Evolutionary conservation across 2,113 vertebrate species (phyloP).

Genomic region (Pseudopipra pipra): DNA sequence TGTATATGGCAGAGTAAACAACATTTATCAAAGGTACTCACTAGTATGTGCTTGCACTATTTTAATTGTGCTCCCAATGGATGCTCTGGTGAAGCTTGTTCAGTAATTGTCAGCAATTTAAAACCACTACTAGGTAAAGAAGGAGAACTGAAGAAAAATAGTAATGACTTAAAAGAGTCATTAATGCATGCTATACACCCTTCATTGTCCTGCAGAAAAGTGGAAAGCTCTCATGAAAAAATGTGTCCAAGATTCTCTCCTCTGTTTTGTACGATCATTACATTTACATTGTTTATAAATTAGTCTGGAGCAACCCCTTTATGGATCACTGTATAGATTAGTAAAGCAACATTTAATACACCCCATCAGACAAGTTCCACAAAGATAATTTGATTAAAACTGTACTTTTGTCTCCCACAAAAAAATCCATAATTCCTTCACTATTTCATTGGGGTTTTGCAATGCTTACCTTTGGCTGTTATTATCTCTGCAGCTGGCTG

Average conservation of each 20-base stretch:
- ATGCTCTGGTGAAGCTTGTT: background rate
- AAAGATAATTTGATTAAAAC: background rate
- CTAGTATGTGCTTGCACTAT: background rate
- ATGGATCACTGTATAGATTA: conserved; percentile 16
- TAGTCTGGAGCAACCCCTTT: background rate
- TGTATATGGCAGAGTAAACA: background rate
- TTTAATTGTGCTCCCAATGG: background rate
- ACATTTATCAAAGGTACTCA: background rate
- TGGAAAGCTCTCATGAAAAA: background rate
- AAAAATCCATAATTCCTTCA: background rate
- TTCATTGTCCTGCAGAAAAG: background rate
- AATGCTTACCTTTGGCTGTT: background rate
- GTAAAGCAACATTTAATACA: conserved; percentile 28
- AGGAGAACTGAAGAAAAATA: background rate
- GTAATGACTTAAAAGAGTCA: background rate
- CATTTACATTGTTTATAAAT: background rate
- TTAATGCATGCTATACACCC: no score
- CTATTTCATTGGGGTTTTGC: background rate
- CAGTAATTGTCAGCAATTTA: background rate
- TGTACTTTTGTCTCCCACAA: background rate
- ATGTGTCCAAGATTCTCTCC: background rate
- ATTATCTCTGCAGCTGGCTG: background rate
- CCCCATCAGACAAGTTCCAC: background rate
- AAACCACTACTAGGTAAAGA: background rate
- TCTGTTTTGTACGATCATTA: background rate